Evolutionary conservation across 1,140 invertebrate species (phyloP).

Genomic region (Linepithema humile): DNA sequence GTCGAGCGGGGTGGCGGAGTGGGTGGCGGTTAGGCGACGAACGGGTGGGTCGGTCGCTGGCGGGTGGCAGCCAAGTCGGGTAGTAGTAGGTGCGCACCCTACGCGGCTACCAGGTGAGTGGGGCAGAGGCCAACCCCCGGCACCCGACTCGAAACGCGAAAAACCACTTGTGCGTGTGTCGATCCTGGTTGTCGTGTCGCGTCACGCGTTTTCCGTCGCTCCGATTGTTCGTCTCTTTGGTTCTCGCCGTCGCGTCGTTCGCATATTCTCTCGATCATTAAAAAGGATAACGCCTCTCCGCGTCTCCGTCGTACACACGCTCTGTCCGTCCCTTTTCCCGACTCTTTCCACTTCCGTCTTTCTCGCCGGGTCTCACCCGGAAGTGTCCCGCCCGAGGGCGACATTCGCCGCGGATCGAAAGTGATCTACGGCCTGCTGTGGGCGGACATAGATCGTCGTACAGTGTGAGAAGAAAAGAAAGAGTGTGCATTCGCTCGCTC

Average conservation of each 20-base stretch:
- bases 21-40: conserved; percentile 65
- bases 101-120: conserved; percentile 80
- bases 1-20: conserved; percentile 70
- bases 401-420: conserved; percentile 41
- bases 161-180: conserved; percentile 73
- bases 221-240: conserved; percentile 17
- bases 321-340: background rate
- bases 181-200: conserved; percentile 46
- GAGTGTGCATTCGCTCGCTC: background rate
- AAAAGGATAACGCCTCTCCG: background rate
- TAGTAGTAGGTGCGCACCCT: conserved; percentile 80
- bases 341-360: conserved; percentile 9
- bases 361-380: conserved; percentile 2
- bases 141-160: conserved; percentile 74
- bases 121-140: conserved; percentile 74
- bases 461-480: conserved; percentile 9
- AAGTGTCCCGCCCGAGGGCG: conserved; percentile 29
- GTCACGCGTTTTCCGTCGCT: conserved; percentile 27
- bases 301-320: background rate
- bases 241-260: background rate
- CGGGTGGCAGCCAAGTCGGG: conserved; percentile 69
- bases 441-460: conserved; percentile 36
- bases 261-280: background rate
- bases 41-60: conserved; percentile 54
- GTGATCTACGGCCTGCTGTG: conserved; percentile 39